These are phyloP conservation scores for Rhabdomys dilectus DNA, from an alignment of 2,113 vertebrate genomes.

Conservation along the genomic window DNA sequence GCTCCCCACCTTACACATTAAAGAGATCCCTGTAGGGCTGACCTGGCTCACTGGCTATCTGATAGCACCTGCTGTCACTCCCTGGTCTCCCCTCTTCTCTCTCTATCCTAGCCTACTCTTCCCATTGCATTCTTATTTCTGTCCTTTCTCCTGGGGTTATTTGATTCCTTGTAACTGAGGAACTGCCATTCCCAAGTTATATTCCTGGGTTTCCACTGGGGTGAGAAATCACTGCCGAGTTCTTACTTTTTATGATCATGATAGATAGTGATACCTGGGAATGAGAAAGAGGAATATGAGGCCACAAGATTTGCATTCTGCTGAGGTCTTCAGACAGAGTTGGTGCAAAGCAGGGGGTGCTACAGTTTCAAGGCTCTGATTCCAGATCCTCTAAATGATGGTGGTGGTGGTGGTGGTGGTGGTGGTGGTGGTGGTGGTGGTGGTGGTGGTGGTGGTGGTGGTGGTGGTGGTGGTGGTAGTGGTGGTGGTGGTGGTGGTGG, in stretches of 20 bases:
- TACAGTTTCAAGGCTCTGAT: not conserved
- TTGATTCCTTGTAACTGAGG: not conserved
- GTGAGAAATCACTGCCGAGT: not conserved
- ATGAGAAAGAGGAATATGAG: not conserved
- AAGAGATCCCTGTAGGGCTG: not conserved
- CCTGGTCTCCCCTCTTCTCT: not conserved
- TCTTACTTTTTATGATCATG: not conserved
- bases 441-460: no score
- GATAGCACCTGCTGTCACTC: accelerated
- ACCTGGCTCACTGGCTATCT: accelerated
- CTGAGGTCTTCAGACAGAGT: not conserved
- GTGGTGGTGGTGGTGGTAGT: not conserved
- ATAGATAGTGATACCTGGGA: not conserved
- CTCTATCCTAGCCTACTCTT: not conserved
- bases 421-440: no score
- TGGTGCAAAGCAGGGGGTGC: not conserved
- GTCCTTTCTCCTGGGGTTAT: not conserved
- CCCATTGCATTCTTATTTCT: not conserved
- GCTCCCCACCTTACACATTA: no score
- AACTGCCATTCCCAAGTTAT: not conserved
- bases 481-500: not conserved
- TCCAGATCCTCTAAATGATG: not conserved
- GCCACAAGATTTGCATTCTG: not conserved
- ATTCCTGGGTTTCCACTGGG: not conserved
- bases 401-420: not conserved